Percentiles rank a stretch among this genome's conserved stretches.
These are phyloP conservation scores for Drosophila tani DNA, from an alignment of 1,140 invertebrate species.

Conservation along the genomic window DNA sequence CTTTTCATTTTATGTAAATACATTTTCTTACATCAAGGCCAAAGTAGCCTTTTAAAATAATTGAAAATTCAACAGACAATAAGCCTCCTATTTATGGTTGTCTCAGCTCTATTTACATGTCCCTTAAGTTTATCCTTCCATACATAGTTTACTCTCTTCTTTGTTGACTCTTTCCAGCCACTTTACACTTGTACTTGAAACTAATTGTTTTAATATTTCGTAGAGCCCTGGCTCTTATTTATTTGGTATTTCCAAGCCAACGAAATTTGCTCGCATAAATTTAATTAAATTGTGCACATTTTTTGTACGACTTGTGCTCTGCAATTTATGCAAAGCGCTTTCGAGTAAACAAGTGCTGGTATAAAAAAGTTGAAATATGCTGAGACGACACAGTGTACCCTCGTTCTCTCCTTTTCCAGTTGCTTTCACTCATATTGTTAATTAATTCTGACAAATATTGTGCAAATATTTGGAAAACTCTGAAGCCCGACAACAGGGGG, in stretches of 20 bases:
- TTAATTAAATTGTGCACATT: slow-evolving; percentile 50
- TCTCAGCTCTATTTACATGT: neutral
- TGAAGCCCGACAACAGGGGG: slow-evolving; percentile 8
- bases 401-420: neutral
- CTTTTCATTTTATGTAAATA: too few relatives aligned
- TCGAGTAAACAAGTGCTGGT: slow-evolving; percentile 50
- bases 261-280: slow-evolving; percentile 36
- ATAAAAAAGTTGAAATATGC: slow-evolving; percentile 60
- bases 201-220: neutral
- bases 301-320: slow-evolving; percentile 26
- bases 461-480: slow-evolving; percentile 73
- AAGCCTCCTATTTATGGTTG: too few relatives aligned
- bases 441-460: slow-evolving; percentile 82
- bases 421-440: slow-evolving; percentile 52
- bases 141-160: too few relatives aligned
- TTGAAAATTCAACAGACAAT: neutral
- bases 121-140: neutral
- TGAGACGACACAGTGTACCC: slow-evolving; percentile 43
- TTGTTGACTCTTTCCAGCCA: neutral
- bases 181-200: neutral
- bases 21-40: too few relatives aligned
- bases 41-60: neutral
- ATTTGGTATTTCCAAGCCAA: slow-evolving; percentile 8
- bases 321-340: slow-evolving; percentile 69
- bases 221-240: neutral